Base-by-base conservation (phyloP, 2,797 vertebrate genomes). In the Strix occidentalis region DNA sequence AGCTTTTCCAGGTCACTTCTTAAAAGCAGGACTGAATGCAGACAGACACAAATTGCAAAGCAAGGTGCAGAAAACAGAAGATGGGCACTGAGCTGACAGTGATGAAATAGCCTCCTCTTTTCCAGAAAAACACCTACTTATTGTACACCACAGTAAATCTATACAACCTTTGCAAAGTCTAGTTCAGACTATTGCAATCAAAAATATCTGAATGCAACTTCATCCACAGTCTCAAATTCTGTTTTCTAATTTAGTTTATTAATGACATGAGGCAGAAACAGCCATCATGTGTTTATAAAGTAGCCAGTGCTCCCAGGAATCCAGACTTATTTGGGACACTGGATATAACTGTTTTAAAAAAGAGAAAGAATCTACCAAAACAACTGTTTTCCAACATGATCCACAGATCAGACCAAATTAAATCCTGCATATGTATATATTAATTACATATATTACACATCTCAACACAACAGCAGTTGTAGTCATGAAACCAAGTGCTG, bases 231-330 rank as follows among this genome's bases (percentile, higher is more conserved):
- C 68, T 91, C 91, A 39, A 10, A 39, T 80, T 87, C 33, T 35
- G 17, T 61, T 83, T 91, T 85, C 91, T 81, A 75, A 81, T 83
- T 84, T 53, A 43, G 61, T 68, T 92, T 71, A 54, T 58, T 82
- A 91, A 64, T 0, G 0, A 76, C 2, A 1, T 0, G 2, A 74
- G 71, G 74, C 45, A 74, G 77, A 56, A 95, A 6, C 18, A 46
- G 60, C 43, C 87, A 66, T 13, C 13, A 1, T 6, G 21, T 31
- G 48, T 70, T 86, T 60, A 26, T 31, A 12, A 45, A 68, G 57
- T 1, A 90, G 48, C 57, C 69, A 60, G 57, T 8, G 48, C 61
- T 87, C 33, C 33, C 50, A 78, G 61, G 56, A 89, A 83, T 63
- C 56, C 89, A 91, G 71, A 58, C 37, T 60, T 50, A 19, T 12